A percentile compares a stretch with the other conserved stretches of the same genome.
These are phyloP conservation scores for Metridium senile DNA, from an alignment of 92 coral and sea anemone species.

Conservation along the genomic window DNA sequence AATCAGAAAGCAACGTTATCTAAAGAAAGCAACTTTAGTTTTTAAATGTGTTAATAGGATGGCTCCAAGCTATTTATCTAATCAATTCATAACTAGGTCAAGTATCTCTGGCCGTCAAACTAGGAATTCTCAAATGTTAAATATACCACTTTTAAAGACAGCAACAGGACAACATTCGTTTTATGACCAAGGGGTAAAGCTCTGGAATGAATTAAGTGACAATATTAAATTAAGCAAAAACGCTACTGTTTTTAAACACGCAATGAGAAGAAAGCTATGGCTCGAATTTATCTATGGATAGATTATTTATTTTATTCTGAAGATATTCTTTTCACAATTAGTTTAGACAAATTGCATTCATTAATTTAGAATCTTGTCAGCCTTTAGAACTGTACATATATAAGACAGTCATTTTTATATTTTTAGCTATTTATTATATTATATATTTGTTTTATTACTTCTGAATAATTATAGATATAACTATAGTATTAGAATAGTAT, in stretches of 20 bases:
- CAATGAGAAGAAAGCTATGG: background rate
- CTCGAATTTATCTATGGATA: background rate
- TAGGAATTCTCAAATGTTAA: background rate
- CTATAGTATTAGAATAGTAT: no score
- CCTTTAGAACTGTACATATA: no score
- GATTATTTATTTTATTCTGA: no score
- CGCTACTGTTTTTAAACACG: background rate
- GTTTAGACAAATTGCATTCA: no score
- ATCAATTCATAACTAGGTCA: background rate
- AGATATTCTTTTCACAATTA: no score
- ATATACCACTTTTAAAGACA: conserved; percentile 24
- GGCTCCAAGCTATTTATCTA: conserved; percentile 10
- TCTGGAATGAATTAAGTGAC: background rate
- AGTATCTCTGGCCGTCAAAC: conserved; percentile 1
- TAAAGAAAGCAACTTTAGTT: background rate
- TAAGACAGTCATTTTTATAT: no score
- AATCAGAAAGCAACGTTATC: conserved; percentile 25
- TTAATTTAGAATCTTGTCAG: no score
- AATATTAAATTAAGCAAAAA: background rate
- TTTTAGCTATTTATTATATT: no score
- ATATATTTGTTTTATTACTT: no score
- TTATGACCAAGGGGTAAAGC: background rate
- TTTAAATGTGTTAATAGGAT: conserved; percentile 19
- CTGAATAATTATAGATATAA: no score
- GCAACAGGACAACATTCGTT: conserved; percentile 30